phyloP scores from a whole-genome alignment of 2,113 vertebrate genomes.

The Nyctibius bracteatus region DNA sequence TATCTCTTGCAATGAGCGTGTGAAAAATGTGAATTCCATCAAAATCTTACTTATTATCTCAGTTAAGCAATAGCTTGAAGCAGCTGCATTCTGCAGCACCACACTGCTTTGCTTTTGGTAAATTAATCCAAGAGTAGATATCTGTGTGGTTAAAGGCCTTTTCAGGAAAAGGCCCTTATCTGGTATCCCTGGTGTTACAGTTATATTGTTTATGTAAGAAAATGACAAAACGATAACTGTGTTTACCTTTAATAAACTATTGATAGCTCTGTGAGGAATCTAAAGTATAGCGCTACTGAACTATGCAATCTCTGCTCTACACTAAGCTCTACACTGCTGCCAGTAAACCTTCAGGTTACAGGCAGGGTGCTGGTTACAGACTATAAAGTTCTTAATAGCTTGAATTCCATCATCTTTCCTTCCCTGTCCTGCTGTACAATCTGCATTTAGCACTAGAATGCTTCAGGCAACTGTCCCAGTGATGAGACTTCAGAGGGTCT shows the following conservation, averaged over 20 bases:
- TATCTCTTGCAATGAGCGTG: neutral
- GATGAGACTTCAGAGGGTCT: neutral
- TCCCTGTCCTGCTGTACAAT: neutral
- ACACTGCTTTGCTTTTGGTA: neutral
- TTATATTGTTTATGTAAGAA: neutral
- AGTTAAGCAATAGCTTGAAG: neutral
- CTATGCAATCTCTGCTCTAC: neutral
- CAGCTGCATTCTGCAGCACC: neutral
- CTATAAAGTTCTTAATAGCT: neutral
- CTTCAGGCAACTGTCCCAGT: neutral
- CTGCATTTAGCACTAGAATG: neutral
- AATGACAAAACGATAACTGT: neutral
- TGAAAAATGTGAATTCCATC: neutral
- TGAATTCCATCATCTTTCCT: neutral
- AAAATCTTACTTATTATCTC: neutral
- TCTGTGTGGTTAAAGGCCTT: fast-evolving
- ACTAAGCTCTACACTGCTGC: neutral
- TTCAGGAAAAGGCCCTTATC: neutral
- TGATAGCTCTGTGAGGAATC: neutral
- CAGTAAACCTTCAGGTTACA: neutral
- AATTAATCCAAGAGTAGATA: neutral
- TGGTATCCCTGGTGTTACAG: neutral
- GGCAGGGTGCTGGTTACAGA: neutral
- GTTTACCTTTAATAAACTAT: neutral
- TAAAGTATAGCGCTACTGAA: neutral